Conservation (phyloP, 1,140 invertebrate species). For the Drosophila carrolli region DNA sequence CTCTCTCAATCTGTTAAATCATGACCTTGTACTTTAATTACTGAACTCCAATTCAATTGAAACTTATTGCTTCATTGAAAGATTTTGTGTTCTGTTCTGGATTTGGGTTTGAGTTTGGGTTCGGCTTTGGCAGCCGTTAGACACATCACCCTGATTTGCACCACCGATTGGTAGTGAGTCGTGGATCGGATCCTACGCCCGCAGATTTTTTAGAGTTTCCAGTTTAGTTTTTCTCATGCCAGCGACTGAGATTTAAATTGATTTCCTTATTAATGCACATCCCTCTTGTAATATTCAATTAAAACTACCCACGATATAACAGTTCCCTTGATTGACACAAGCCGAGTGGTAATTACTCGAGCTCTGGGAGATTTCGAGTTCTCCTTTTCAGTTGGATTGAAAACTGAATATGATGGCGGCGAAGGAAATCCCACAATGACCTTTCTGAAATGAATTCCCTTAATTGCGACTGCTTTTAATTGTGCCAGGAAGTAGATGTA, state of each 20-base stretch:
- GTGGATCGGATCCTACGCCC: conserved; percentile 70
- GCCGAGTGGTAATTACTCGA: conserved; percentile 73
- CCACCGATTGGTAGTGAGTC: conserved; percentile 16
- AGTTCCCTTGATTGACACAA: conserved; percentile 66
- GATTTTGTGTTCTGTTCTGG: conserved; percentile 29
- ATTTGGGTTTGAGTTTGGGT: conserved; percentile 39
- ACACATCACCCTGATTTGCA: conserved; percentile 51
- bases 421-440: conserved; percentile 63
- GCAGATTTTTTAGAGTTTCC: conserved; percentile 71
- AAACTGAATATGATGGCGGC: conserved; percentile 61
- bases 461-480: conserved; percentile 61
- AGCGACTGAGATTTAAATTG: conserved; percentile 79
- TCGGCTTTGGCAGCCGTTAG: conserved; percentile 42
- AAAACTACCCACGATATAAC: conserved; percentile 66
- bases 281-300: conserved; percentile 83
- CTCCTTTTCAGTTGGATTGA: conserved; percentile 36
- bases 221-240: conserved; percentile 71
- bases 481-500: conserved; percentile 32
- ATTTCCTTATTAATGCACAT: conserved; percentile 84
- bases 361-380: conserved; percentile 31
- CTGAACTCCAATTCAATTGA: conserved; percentile 61
- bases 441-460: conserved; percentile 65
- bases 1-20: conserved; percentile 1
- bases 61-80: conserved; percentile 72
- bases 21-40: conserved; percentile 56